These are phyloP conservation scores for Drosophila monieri DNA, from an alignment of 2,888 invertebrate species.

Conservation along the genomic window DNA sequence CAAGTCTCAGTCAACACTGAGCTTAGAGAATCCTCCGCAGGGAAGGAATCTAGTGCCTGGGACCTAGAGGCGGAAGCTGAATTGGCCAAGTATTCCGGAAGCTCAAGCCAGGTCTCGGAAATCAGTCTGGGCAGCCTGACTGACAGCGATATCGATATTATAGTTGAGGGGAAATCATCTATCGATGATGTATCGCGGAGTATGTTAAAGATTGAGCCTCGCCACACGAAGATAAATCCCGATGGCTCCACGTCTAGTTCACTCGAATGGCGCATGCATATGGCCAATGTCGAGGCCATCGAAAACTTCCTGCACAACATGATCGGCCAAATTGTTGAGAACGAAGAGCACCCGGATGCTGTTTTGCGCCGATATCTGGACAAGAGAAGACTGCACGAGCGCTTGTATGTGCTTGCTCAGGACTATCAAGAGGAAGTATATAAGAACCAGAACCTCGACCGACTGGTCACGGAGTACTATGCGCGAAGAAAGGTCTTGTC, in stretches of 20 bases:
- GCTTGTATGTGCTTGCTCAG: background rate
- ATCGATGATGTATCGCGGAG: background rate
- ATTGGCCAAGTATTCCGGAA: background rate
- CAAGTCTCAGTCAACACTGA: background rate
- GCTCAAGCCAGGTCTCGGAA: background rate
- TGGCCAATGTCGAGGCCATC: rapidly evolving
- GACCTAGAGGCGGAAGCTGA: background rate
- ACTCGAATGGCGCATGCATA: background rate
- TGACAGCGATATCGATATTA: background rate
- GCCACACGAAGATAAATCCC: rapidly evolving
- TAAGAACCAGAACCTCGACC: background rate
- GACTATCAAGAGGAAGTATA: background rate
- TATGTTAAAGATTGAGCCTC: background rate
- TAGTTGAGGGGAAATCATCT: background rate
- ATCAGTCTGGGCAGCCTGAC: background rate
- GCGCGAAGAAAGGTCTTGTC: slow-evolving; percentile 7
- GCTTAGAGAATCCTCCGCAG: background rate
- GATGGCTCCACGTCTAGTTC: rapidly evolving
- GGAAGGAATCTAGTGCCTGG: background rate
- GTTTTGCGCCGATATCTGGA: slow-evolving; percentile 15
- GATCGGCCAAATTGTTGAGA: slow-evolving; percentile 2
- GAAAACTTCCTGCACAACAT: slow-evolving; percentile 10
- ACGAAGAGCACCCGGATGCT: background rate
- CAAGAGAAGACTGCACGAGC: slow-evolving; percentile 15
- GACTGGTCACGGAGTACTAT: slow-evolving; percentile 10